phyloP scores from a whole-genome alignment of 1,140 invertebrate species.

The Drosophila lini region DNA sequence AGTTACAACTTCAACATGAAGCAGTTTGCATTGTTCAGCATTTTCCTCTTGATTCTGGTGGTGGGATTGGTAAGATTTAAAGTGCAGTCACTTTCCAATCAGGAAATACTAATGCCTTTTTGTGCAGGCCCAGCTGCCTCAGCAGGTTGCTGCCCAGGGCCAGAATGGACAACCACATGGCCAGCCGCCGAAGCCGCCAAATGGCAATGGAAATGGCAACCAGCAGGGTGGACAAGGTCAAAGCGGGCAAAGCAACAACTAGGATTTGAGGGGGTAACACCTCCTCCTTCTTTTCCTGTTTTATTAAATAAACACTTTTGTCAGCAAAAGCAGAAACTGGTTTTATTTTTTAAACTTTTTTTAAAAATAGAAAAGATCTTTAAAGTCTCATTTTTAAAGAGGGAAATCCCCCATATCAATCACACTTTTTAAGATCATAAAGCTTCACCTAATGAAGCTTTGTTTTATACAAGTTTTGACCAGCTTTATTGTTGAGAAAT shows the following conservation, averaged over 20 bases:
- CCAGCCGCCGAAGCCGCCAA: slow-evolving; percentile 16
- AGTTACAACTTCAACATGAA: slow-evolving; percentile 55
- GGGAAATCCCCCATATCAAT: slow-evolving; percentile 8
- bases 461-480: slow-evolving; percentile 18
- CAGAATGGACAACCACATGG: slow-evolving; percentile 29
- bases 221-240: slow-evolving; percentile 46
- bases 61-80: slow-evolving; percentile 54
- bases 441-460: background rate
- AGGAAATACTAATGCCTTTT: slow-evolving; percentile 7
- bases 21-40: slow-evolving; percentile 60
- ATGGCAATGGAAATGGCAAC: slow-evolving; percentile 37
- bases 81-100: background rate
- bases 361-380: background rate
- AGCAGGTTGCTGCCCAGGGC: slow-evolving; percentile 35
- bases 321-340: slow-evolving; percentile 14
- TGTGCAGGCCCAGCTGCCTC: slow-evolving; percentile 34
- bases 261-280: slow-evolving; percentile 2
- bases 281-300: background rate
- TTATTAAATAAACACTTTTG: slow-evolving; percentile 17
- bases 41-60: slow-evolving; percentile 52
- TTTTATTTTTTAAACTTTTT: background rate
- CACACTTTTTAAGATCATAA: background rate
- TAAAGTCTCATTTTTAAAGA: background rate
- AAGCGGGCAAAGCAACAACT: slow-evolving; percentile 20
- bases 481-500: slow-evolving; percentile 23